A percentile compares a stretch with the other conserved stretches of the same genome.
These are phyloP conservation scores for Scopus umbretta DNA, from an alignment of 2,113 vertebrate genomes.

Conservation along the genomic window DNA sequence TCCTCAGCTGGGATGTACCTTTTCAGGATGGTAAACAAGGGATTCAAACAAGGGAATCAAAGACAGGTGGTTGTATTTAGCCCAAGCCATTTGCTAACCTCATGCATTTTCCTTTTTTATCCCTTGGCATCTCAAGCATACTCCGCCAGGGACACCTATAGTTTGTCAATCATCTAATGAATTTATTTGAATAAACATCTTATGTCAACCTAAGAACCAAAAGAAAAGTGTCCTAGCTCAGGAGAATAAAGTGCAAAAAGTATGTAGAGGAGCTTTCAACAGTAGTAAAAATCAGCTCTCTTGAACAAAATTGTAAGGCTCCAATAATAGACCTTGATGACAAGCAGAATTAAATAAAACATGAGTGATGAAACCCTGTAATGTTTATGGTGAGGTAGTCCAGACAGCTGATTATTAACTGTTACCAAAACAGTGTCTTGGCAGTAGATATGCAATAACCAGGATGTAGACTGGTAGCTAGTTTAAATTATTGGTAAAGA, in stretches of 20 bases:
- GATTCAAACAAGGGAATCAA: not conserved
- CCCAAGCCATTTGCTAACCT: not conserved
- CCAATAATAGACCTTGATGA: slow-evolving; percentile 77
- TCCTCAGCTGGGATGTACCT: not conserved
- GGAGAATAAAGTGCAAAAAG: slow-evolving; percentile 55
- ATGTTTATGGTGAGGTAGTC: slow-evolving; percentile 73
- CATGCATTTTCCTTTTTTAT: not conserved
- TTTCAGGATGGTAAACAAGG: not conserved
- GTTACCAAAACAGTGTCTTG: slow-evolving; percentile 75
- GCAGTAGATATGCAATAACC: slow-evolving; percentile 59
- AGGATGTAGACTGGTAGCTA: slow-evolving; percentile 54
- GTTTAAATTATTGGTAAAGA: slow-evolving; percentile 48
- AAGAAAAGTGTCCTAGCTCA: slow-evolving; percentile 4
- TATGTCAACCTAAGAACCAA: slow-evolving; percentile 13
- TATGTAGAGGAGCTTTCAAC: slow-evolving; percentile 63
- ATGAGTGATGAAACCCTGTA: slow-evolving; percentile 75
- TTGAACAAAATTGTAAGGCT: slow-evolving; percentile 65
- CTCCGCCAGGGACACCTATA: not conserved
- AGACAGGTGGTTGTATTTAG: slow-evolving; percentile 2
- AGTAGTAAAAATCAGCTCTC: slow-evolving; percentile 65
- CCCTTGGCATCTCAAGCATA: not conserved
- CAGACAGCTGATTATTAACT: slow-evolving; percentile 79
- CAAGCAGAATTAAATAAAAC: slow-evolving; percentile 81
- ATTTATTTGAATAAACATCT: slow-evolving; percentile 28
- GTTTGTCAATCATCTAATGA: slow-evolving; percentile 33